phyloP scores from a whole-genome alignment of 2,888 invertebrate species.

The Omphaloscelis lunosa region DNA sequence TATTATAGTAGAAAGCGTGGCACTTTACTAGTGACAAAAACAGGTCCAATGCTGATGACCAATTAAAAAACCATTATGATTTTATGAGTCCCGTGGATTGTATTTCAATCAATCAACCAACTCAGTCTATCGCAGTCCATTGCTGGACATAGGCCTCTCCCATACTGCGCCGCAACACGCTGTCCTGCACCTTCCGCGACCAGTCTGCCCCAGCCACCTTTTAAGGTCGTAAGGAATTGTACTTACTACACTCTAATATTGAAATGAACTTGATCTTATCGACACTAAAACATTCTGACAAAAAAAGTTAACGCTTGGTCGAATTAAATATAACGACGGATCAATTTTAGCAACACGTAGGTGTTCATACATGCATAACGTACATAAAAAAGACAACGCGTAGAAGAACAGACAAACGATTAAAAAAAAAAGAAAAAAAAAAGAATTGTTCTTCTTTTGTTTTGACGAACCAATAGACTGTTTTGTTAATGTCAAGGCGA shows the following conservation, averaged over 20 bases:
- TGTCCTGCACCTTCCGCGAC: no score
- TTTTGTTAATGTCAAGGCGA: constrained; percentile 44
- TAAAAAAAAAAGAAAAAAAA: neutral
- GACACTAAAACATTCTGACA: constrained; percentile 1
- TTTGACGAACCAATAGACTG: neutral
- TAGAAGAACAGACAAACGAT: neutral
- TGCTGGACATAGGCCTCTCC: no score
- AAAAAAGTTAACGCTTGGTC: constrained; percentile 44
- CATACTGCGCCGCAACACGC: no score
- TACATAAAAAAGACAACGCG: neutral
- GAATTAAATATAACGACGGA: constrained; percentile 23
- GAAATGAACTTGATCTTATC: constrained; percentile 35
- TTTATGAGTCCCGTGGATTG: neutral
- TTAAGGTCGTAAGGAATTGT: no score
- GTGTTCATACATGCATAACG: constrained; percentile 14
- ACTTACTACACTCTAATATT: neutral
- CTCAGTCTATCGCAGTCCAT: no score
- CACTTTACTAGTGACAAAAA: neutral
- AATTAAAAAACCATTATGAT: constrained; percentile 30
- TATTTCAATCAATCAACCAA: neutral
- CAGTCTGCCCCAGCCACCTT: no score
- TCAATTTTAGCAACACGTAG: constrained; percentile 23
- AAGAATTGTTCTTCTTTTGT: neutral
- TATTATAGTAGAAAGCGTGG: neutral
- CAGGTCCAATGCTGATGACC: neutral